Evolutionary conservation across 2,888 invertebrate genomes (phyloP).

Genomic region (Caenorhabditis sp.): DNA sequence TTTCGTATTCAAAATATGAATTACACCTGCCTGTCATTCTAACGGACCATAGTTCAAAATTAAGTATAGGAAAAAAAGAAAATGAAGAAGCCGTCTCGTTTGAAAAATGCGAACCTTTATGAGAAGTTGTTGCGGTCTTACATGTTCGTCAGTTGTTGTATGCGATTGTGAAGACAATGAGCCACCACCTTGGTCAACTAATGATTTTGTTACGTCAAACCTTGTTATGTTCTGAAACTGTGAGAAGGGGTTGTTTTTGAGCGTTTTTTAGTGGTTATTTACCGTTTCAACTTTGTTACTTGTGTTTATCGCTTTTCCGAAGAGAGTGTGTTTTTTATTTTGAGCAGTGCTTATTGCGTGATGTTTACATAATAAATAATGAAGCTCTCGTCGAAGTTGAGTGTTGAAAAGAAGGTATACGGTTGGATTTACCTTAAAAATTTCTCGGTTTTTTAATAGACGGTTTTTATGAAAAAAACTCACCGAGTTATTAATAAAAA

Average conservation of each 20-base stretch:
- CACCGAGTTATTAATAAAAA: constrained; percentile 69
- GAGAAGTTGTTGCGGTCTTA: constrained; percentile 31
- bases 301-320: constrained; percentile 23
- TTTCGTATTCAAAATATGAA: neutral
- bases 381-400: constrained; percentile 61
- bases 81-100: constrained; percentile 8
- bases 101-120: constrained; percentile 32
- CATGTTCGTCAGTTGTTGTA: constrained; percentile 34
- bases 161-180: constrained; percentile 37
- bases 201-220: constrained; percentile 31
- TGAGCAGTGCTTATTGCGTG: constrained; percentile 43
- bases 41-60: neutral
- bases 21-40: neutral
- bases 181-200: constrained; percentile 29
- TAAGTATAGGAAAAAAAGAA: neutral
- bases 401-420: constrained; percentile 69
- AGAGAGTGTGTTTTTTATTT: constrained; percentile 42
- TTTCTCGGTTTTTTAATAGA: neutral
- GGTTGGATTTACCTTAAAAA: constrained; percentile 60
- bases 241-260: no score
- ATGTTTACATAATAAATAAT: constrained; percentile 59
- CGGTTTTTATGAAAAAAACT: neutral
- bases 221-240: constrained; percentile 24
- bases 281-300: constrained; percentile 31
- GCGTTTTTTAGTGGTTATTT: no score